Percentiles rank a stretch among this genome's conserved stretches.
Evolutionary conservation across 2,888 invertebrate genomes (phyloP).

Genomic region (Caenorhabditis doughertyi): DNA sequence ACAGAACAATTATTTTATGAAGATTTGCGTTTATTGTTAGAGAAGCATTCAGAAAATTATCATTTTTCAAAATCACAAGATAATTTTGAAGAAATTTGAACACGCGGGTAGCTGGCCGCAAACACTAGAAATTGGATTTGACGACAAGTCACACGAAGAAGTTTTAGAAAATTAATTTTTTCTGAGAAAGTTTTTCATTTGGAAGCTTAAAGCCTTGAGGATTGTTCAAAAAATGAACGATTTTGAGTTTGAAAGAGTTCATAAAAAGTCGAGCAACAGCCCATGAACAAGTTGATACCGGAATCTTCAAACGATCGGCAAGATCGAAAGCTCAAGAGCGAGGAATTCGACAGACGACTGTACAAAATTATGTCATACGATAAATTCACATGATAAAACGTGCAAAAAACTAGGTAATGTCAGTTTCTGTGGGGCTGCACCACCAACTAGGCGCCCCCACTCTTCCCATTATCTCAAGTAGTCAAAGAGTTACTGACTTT

Average conservation of each 20-base stretch:
- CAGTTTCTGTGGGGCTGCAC: slow-evolving; percentile 6
- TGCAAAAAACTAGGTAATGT: slow-evolving; percentile 18
- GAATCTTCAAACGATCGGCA: background rate
- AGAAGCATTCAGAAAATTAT: no score
- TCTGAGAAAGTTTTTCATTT: no score
- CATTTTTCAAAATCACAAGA: no score
- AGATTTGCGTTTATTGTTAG: no score
- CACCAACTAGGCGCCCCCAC: slow-evolving; percentile 25
- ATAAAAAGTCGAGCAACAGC: background rate
- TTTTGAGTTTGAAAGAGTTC: background rate
- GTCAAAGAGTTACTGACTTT: slow-evolving; percentile 20
- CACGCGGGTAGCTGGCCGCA: no score
- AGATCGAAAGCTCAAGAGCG: background rate
- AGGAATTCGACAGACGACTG: background rate
- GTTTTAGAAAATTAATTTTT: no score
- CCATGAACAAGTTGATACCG: background rate
- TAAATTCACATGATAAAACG: slow-evolving; percentile 40
- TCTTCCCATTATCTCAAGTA: slow-evolving; percentile 30
- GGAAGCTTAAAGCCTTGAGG: no score
- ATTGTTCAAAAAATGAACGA: no score
- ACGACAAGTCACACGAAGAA: no score
- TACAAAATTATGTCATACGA: slow-evolving; percentile 14
- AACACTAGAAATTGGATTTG: no score
- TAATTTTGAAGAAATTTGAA: no score
- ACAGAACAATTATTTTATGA: no score